Evolutionary conservation across 1,140 invertebrate genomes (phyloP), one percentile per base, ranked within the genome.

Genomic region (Nasonia giraulti): DNA sequence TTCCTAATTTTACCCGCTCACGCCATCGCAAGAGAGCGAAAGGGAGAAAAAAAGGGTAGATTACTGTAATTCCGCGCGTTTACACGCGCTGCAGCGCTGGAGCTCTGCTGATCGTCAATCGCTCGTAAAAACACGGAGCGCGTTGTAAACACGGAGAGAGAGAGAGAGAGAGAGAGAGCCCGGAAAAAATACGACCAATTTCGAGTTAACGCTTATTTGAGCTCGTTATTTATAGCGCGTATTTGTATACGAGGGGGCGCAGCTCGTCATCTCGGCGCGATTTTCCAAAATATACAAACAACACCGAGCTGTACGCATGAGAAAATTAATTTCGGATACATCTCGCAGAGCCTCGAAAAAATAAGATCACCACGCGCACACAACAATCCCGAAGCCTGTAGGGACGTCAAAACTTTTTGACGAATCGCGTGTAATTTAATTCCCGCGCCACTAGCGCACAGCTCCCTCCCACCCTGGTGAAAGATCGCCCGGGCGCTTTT

Each of bases 391-490:
- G 47, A 10, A 44, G 37, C 23, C 4, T 17, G 27, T 27, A 27
- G 27, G 31, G 4, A 12, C 74, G 62, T 79, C 66, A 55, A 68
- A 79, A 73, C 27, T 31, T 79, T 37, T 23, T 71, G 83, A 84
- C 83, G 76, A 27, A 85, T 85, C 69, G 73, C 71, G 23, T 47
- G 78, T 85, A 80, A 80, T 85, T 85, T 80, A 85, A 79, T 79
- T 82, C 31, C 17, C 14, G 7, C 31, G 7, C 55, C 6, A 44
- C 40, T 44, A 44, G 33, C 20, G 17, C 62, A n/a, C 62, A n/a
- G 0, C 14, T 37, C n/a, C 6, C 14, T 37, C n/a, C 12, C 50
- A 7, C 55, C 6, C 44, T 44, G 73, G 47, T 80, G 50, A 84
- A 75, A 75, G 55, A 80, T 80, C 31, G 20, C n/a, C 75, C 50